These are phyloP conservation scores for Amazona finschi DNA, from an alignment of 2,797 vertebrate species.

Conservation along the genomic window DNA sequence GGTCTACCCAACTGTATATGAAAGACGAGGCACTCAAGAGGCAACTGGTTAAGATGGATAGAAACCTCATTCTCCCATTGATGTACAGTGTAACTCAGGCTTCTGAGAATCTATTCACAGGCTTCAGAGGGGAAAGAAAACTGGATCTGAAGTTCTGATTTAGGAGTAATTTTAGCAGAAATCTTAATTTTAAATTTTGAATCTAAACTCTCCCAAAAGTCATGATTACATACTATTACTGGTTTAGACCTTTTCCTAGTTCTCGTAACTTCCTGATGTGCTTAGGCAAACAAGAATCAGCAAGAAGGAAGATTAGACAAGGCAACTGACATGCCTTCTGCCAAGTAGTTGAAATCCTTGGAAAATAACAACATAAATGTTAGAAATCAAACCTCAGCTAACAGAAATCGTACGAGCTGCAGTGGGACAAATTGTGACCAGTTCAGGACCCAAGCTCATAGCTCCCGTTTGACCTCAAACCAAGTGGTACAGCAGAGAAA, in stretches of 20 bases:
- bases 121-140: neutral
- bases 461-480: neutral
- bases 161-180: neutral
- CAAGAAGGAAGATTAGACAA: neutral
- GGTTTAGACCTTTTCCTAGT: neutral
- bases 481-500: neutral
- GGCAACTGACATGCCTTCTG: neutral
- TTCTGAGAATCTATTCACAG: neutral
- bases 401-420: neutral
- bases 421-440: neutral
- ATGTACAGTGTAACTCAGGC: neutral
- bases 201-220: neutral
- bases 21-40: neutral
- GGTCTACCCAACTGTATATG: neutral
- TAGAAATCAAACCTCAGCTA: neutral
- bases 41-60: neutral
- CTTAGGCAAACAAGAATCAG: neutral
- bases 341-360: neutral
- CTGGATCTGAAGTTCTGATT: neutral
- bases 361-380: neutral
- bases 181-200: neutral
- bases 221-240: neutral
- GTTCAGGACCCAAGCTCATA: neutral
- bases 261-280: neutral
- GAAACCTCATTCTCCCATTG: neutral